Evolutionary conservation across 2,113 vertebrate genomes (phyloP).

Genomic region (Baryphthengus martii): DNA sequence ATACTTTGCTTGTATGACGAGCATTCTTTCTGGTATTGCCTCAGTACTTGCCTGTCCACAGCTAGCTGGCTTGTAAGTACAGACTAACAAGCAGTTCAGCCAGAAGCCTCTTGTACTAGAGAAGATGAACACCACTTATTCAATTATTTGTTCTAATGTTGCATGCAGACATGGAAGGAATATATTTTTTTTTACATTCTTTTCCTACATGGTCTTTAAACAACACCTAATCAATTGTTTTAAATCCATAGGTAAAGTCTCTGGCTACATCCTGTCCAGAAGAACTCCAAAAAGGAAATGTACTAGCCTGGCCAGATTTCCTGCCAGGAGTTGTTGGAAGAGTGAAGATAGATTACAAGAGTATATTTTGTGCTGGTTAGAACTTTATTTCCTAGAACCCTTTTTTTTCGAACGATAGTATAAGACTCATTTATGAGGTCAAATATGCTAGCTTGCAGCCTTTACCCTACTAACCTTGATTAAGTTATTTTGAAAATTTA

Average conservation of each 20-base stretch:
- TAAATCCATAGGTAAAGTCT: slow-evolving; percentile 83
- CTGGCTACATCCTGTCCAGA: slow-evolving; percentile 89
- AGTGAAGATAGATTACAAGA: slow-evolving; percentile 88
- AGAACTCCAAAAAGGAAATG: slow-evolving; percentile 87
- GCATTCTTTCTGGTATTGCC: background rate
- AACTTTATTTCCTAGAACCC: slow-evolving; percentile 32
- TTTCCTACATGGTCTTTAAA: background rate
- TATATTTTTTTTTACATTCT: background rate
- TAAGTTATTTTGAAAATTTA: slow-evolving; percentile 35
- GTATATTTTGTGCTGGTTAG: slow-evolving; percentile 93
- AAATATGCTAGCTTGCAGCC: background rate
- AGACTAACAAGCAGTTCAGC: background rate
- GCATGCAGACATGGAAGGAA: background rate
- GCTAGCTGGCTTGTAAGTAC: background rate
- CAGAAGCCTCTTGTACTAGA: background rate
- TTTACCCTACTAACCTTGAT: background rate
- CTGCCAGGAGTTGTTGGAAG: slow-evolving; percentile 86
- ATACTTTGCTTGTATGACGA: background rate
- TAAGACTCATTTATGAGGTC: background rate
- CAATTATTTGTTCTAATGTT: background rate
- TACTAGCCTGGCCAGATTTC: slow-evolving; percentile 97
- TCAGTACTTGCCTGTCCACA: background rate
- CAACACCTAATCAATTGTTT: slow-evolving; percentile 41
- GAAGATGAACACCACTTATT: background rate
- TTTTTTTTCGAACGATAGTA: background rate